Evolutionary conservation across 2,113 vertebrate genomes (phyloP), one percentile per base, ranked within the genome.

Genomic region (Patagioenas fasciata): DNA sequence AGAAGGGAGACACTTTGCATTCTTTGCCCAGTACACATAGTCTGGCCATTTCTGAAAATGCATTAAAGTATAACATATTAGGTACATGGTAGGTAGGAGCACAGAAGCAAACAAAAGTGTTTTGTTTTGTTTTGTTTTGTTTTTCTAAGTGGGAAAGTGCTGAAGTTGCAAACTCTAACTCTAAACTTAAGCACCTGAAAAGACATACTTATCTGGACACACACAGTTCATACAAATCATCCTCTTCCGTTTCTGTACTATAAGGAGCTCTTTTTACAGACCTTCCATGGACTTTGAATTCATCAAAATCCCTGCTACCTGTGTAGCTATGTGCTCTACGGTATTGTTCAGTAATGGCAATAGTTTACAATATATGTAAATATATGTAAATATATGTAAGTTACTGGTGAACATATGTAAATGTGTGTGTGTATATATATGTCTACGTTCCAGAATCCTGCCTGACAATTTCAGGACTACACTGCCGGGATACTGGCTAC

Each of bases 61-160:
- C 18, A 23, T 54, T 53, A 11, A 48, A 77, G 21, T 51, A 56
- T 80, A 61, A 23, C 5, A 8, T 42, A 10, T 18, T 62, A 50
- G 40, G 7, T 44, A 32, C 0, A 0, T 28, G 13, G 61, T 57
- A 53, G 21, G 25, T 36, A 25, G 34, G 29, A 93, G 14, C 53
- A 57, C 3, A 81, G 62, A 89, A 85, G 11, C 26, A 91, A 80
- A 61, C 8, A 54, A 11, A 66, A 32, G 1, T 1, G 6, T 31
- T 34, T 4, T 10, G 9, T 70, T 70, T 51, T 70, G 9, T 40
- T 53, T 64, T 56, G 9, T n/a, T 53, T 64, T 50, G 48, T 65
- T 88, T n/a, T n/a, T 34, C 15, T 11, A 64, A 40, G 12, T 44
- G n/a, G 28, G 19, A 87, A 81, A 75, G 81, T 48, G 20, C 28